These are phyloP conservation scores for Lacanobia oleracea DNA, from an alignment of 2,888 invertebrate species.

Conservation along the genomic window DNA sequence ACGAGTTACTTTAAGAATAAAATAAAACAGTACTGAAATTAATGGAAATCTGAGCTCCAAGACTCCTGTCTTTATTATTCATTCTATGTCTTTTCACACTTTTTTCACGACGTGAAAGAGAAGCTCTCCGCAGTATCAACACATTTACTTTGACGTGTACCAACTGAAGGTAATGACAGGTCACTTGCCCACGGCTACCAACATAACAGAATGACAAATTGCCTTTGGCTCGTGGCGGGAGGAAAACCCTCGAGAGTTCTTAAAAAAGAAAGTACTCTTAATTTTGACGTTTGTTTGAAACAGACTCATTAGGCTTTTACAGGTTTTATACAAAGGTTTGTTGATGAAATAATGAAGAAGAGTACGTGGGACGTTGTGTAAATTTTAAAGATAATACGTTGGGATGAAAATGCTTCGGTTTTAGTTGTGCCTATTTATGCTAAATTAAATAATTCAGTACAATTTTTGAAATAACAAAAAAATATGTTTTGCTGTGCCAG, in stretches of 20 bases:
- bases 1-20: background rate
- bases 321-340: constrained; percentile 12
- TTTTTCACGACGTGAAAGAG: constrained; percentile 33
- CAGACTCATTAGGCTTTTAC: constrained; percentile 28
- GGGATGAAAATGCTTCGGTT: background rate
- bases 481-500: too few species aligned
- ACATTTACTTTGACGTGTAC: constrained; percentile 36
- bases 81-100: constrained; percentile 39
- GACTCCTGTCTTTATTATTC: constrained; percentile 9
- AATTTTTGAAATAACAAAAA: background rate
- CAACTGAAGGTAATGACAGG: constrained; percentile 57
- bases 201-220: constrained; percentile 46
- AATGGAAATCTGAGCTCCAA: background rate
- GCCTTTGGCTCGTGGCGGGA: constrained; percentile 5
- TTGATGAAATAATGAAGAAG: constrained; percentile 2
- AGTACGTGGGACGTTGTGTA: background rate
- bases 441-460: background rate
- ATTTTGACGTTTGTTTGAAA: constrained; percentile 37
- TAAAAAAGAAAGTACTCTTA: constrained; percentile 27
- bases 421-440: background rate
- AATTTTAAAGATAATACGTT: background rate
- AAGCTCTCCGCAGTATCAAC: constrained; percentile 34
- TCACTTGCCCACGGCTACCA: constrained; percentile 48
- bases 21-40: background rate
- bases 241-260: background rate